A percentile compares a stretch with the other conserved stretches of the same genome.
Conservation (phyloP, 2,888 invertebrate species). For the Ophraella communa region DNA sequence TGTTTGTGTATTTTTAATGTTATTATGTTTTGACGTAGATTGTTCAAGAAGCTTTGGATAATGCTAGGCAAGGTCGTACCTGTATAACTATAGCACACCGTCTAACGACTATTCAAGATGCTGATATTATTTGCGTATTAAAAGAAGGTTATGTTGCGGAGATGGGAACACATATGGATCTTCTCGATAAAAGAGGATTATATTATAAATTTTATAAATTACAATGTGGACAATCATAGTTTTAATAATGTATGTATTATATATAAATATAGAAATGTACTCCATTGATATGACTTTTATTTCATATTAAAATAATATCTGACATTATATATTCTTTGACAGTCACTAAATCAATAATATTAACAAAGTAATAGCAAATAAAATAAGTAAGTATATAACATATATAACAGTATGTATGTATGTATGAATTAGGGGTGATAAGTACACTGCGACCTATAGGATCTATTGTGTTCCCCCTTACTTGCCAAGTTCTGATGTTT, state of each 20-base stretch:
- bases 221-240: slow-evolving; percentile 39
- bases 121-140: slow-evolving; percentile 77
- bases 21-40: slow-evolving; percentile 61
- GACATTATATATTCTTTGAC: no score
- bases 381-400: no score
- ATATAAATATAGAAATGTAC: neutral
- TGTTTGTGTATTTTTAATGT: neutral
- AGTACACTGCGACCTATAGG: no score
- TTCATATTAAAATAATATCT: no score
- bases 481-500: no score
- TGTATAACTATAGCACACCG: slow-evolving; percentile 88
- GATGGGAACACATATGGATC: slow-evolving; percentile 72
- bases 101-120: slow-evolving; percentile 81
- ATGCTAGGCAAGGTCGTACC: slow-evolving; percentile 80
- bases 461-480: no score
- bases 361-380: no score
- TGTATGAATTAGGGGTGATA: no score
- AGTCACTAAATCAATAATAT: no score
- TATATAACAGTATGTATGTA: no score
- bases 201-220: slow-evolving; percentile 65
- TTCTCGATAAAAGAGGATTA: slow-evolving; percentile 68
- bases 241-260: neutral
- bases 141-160: slow-evolving; percentile 73
- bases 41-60: slow-evolving; percentile 86
- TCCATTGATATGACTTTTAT: neutral